Evolutionary conservation across 2,113 vertebrate species (phyloP), one percentile per base, ranked within the genome.

Genomic region (Tautogolabrus adspersus): DNA sequence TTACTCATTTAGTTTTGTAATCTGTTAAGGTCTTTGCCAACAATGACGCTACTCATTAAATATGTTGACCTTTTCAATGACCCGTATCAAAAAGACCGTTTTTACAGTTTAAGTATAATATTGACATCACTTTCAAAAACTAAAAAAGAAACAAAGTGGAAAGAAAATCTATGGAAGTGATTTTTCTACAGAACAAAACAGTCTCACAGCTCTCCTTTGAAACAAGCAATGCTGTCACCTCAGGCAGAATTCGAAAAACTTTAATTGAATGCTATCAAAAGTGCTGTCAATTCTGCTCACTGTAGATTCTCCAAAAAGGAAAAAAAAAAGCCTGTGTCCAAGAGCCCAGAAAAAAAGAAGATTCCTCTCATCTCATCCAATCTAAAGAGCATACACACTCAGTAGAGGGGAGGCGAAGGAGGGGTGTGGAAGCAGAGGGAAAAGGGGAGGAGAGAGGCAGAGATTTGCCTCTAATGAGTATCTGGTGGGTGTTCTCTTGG

Each of bases 381-480:
- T 82, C 38, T 75, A 34, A 76, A 78, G 61, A 79, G 72, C 58
- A 72, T 55, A 72, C 72, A 78, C 66, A 57, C 60, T 79, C 47
- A 62, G 73, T 56, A 42, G 66, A 64, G 73, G 47, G 22, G 23
- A 61, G 44, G n/a, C 0, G 54, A 52, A 63, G 64, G 58, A 54
- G 19, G 8, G 10, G 5, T 60, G 63, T 69, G 55, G 21, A 71
- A 22, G 18, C 47, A 52, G 49, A 52, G 49, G 49, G 49, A 52
- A 22, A 80, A 44, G 42, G 62, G 49, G 72, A 68, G 68, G 77
- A 67, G 54, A 68, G 83, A 75, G 78, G 77, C 74, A 81, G 82
- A 81, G 72, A 88, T 72, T 82, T 73, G 77, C 64, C 37, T 83
- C 88, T 93, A 94, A 95, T 92, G 91, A 93, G 88, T 87, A 88